Percentiles rank a stretch among this genome's conserved stretches.
These are phyloP conservation scores for Eupithecia insigniata DNA, from an alignment of 2,888 invertebrate species.

Conservation along the genomic window DNA sequence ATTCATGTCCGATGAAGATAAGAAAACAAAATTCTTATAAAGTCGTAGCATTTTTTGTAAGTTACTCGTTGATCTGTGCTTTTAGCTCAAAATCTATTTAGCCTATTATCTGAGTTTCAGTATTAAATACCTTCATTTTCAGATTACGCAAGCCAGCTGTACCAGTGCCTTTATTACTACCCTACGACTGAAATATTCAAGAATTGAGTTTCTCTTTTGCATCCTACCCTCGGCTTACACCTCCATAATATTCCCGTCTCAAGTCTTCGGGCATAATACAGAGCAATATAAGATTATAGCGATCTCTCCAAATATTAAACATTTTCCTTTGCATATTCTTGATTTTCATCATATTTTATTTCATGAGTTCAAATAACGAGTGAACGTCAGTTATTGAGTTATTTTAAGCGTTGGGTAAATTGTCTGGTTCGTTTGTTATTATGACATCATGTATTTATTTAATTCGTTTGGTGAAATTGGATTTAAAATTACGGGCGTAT, in stretches of 20 bases:
- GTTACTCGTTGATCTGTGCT: background rate
- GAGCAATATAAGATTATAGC: constrained; percentile 39
- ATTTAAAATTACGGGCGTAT: background rate
- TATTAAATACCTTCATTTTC: background rate
- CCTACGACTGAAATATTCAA: constrained; percentile 32
- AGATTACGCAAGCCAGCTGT: constrained; percentile 9
- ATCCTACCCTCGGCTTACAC: constrained; percentile 35
- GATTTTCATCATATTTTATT: constrained; percentile 31
- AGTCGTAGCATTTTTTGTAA: background rate
- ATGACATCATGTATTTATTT: constrained; percentile 11
- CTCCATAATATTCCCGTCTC: constrained; percentile 35
- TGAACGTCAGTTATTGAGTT: constrained; percentile 1
- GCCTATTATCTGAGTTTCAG: background rate
- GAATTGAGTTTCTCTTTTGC: constrained; percentile 33
- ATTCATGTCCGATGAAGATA: background rate
- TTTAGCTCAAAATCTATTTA: background rate
- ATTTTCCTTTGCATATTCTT: constrained; percentile 37
- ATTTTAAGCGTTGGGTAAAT: constrained; percentile 9
- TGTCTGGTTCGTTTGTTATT: constrained; percentile 13
- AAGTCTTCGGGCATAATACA: constrained; percentile 33
- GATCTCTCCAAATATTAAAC: constrained; percentile 35
- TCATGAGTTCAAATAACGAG: constrained; percentile 16
- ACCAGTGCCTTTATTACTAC: constrained; percentile 18
- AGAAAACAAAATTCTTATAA: background rate
- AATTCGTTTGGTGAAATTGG: constrained; percentile 2